phyloP scores from a whole-genome alignment of 2,888 invertebrate species.

The Leptarthrus brevirostris region DNA sequence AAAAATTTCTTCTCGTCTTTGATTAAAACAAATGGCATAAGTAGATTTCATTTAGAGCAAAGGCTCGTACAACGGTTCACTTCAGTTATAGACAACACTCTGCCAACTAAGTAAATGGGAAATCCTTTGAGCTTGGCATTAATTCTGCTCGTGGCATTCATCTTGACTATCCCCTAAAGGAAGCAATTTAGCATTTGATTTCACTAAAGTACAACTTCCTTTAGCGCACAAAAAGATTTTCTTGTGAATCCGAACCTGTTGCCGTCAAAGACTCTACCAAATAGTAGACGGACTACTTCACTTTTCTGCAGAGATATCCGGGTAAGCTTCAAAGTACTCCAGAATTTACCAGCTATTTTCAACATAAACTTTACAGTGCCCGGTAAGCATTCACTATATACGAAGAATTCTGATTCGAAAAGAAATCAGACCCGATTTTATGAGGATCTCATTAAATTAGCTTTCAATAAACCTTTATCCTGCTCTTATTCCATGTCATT shows the following conservation, averaged over 20 bases:
- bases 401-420: slow-evolving; percentile 15
- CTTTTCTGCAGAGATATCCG: slow-evolving; percentile 10
- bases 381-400: slow-evolving; percentile 23
- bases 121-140: neutral
- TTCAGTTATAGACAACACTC: no score
- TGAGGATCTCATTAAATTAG: slow-evolving; percentile 52
- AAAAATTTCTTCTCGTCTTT: neutral
- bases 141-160: neutral
- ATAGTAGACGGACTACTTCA: slow-evolving; percentile 4
- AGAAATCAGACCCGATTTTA: slow-evolving; percentile 38
- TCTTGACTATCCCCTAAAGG: neutral
- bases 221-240: slow-evolving; percentile 12
- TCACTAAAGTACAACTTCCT: neutral
- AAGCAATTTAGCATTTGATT: slow-evolving; percentile 27
- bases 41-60: neutral
- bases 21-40: slow-evolving; percentile 2
- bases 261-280: neutral
- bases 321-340: neutral
- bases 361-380: no score
- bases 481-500: no score
- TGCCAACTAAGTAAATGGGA: neutral
- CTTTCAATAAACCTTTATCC: slow-evolving; percentile 50
- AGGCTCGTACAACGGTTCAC: neutral
- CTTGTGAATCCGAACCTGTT: neutral
- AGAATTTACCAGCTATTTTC: no score